Base-by-base conservation (phyloP, 2,888 invertebrate species). In the Stenoptilia bipunctidactyla region DNA sequence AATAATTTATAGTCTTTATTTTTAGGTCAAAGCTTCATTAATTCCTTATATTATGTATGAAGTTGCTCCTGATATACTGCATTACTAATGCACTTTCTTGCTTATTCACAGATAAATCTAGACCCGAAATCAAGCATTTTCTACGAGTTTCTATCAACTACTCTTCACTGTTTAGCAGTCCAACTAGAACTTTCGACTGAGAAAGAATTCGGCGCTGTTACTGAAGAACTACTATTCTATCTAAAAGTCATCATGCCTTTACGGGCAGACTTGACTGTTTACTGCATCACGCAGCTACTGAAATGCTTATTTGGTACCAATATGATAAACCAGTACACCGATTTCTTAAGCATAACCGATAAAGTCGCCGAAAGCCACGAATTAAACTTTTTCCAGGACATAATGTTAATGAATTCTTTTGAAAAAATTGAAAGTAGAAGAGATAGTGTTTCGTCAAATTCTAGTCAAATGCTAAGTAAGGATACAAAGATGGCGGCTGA, bases 161-260 rank as follows among this genome's bases (percentile, higher is more conserved):
- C 88, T 0, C 73, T 93, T 5, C 85, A 88, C 45, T 87, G 89
- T 3, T 63, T 94, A 15, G 88, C 91, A 0, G 88, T 91, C 43
- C 85, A 93, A 36, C 64, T 93, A 43, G 91, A 92, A 70, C 71
- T 92, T 25, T 85, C 89, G 1, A 89, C 89, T 0, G 83, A 90
- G 38, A 76, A 75, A 14, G 94, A 94, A 66, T 87, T 91, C 20
- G 91, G 91, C 1, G 75, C 86, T 37, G 86, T 92, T 37, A 90
- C 93, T 0, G 94, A 96, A 70, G 95, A 96, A 69, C 79, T 95
- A 12, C 76, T 96, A 1, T 85, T 84, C 50, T 94, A 93, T 60
- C 75, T 94, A 5, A 89, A 90, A 54, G 86, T 88, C 0, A 89
- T 91, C 1, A 89, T 94, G 61, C 75, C 86, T 8, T 58, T 93